Base-by-base conservation (phyloP, 2,113 vertebrate genomes). In the Oplegnathus fasciatus region DNA sequence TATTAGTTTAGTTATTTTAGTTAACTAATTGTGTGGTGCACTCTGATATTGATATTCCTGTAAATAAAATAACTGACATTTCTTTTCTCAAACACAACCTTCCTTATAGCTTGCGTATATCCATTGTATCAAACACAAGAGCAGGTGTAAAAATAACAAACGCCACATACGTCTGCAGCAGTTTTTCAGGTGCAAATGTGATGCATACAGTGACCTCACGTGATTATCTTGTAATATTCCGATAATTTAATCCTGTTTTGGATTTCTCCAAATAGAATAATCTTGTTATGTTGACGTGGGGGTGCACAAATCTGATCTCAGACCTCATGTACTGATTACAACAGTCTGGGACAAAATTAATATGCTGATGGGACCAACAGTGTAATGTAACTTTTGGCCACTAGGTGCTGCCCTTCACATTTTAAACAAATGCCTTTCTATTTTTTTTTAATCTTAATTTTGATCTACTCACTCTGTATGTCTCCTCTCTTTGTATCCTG, bases 401-500 rank as follows among this genome's bases (percentile, higher is more conserved):
- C 79, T 82, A 88, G 86, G 76, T 89, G 84, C 14, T 85, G 75
- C 76, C 46, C 76, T 73, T 85, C 30, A 68, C 79, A 17, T 78
- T 68, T 85, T 17, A 77, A 65, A 54, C 20, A 60, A 58, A 48
- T 65, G 17, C 9, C 22, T 68, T 37, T 54, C 5, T 6, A 6
- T 69, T 58, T 37, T 24, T 30, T 42, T 64, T n/a, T 5, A 42
- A 14, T 71, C 24, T 17, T 26, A 7, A 5, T 69, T 44, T 20
- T 34, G 9, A n/a, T 48, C 11, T 15, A 13, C 15, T 66, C 24
- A 24, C 42, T 82, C 22, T 89, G 37, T 70, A 28, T 74, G 13
- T 80, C 26, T 69, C 24, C 42, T 78, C 0, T 89, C n/a, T 91
- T n/a, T 32, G 50, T 91, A 6, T 52, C 40, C 93, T 94, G 40